Percentiles rank a stretch among this genome's conserved stretches.
Conservation (phyloP, 2,888 invertebrate genomes). For the Rugalucina vietnamica region DNA sequence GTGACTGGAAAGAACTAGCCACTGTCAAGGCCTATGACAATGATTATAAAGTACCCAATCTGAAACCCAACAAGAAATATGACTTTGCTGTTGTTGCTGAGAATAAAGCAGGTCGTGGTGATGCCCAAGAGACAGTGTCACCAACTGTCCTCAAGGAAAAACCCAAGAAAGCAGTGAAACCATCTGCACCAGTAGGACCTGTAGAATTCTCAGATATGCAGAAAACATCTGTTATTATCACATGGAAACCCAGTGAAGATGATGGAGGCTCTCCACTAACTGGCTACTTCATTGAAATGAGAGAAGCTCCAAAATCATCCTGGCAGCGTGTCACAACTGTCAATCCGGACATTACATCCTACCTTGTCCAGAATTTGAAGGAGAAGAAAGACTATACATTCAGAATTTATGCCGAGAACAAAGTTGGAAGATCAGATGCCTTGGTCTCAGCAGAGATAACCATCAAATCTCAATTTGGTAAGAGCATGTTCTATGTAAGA, state of each 20-base stretch:
- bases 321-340: slow-evolving; percentile 93
- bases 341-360: slow-evolving; percentile 86
- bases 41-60: slow-evolving; percentile 76
- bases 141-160: slow-evolving; percentile 72
- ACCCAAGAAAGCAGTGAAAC: slow-evolving; percentile 69
- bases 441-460: slow-evolving; percentile 73
- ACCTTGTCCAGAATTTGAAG: slow-evolving; percentile 78
- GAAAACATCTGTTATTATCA: slow-evolving; percentile 74
- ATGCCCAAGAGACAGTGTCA: slow-evolving; percentile 70
- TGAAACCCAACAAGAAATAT: slow-evolving; percentile 78
- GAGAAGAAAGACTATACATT: slow-evolving; percentile 85
- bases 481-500: too few relatives aligned
- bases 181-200: slow-evolving; percentile 78
- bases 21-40: slow-evolving; percentile 89
- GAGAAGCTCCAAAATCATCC: slow-evolving; percentile 85
- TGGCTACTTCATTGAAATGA: slow-evolving; percentile 81
- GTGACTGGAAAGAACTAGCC: slow-evolving; percentile 93
- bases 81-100: slow-evolving; percentile 82
- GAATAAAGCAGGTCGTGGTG: slow-evolving; percentile 79
- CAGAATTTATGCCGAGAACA: slow-evolving; percentile 82
- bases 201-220: slow-evolving; percentile 78
- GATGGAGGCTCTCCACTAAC: slow-evolving; percentile 92
- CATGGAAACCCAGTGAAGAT: slow-evolving; percentile 89
- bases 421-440: slow-evolving; percentile 78
- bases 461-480: slow-evolving; percentile 79